These are phyloP conservation scores for Tipula lateralis DNA, from an alignment of 2,888 invertebrate species.

Conservation along the genomic window DNA sequence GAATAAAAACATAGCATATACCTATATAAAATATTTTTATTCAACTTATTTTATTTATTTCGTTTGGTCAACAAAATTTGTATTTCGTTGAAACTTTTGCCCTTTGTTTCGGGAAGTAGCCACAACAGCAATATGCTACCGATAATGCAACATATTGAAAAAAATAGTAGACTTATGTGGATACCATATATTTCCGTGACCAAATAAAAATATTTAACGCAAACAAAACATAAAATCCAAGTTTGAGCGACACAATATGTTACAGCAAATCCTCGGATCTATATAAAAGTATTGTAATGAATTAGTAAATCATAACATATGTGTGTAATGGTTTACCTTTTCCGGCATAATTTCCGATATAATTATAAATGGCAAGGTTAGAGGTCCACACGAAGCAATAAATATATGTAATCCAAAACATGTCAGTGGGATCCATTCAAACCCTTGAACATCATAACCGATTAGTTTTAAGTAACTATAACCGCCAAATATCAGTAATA, in stretches of 20 bases:
- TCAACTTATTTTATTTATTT: not conserved
- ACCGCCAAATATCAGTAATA: conserved; percentile 28
- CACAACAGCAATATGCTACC: conserved; percentile 42
- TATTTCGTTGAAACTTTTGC: conserved; percentile 44
- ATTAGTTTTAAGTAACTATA: conserved; percentile 29
- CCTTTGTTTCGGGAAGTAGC: conserved; percentile 46
- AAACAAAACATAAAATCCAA: conserved; percentile 37
- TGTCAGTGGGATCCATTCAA: conserved; percentile 33
- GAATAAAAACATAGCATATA: not conserved
- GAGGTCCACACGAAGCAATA: conserved; percentile 32
- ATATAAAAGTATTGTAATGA: not conserved
- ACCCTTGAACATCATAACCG: conserved; percentile 19
- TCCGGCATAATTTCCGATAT: conserved; percentile 34
- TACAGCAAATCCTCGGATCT: conserved; percentile 33
- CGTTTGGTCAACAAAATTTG: conserved; percentile 37
- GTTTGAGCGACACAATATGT: conserved; percentile 35
- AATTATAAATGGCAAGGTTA: conserved; percentile 34
- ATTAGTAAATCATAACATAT: not conserved
- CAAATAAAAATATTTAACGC: conserved; percentile 38
- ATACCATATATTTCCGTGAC: conserved; percentile 40
- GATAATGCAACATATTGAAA: conserved; percentile 40
- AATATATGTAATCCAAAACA: conserved; percentile 34
- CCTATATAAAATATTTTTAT: not conserved
- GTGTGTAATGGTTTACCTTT: not conserved
- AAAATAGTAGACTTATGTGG: conserved; percentile 44